Evolutionary conservation across 2,888 invertebrate species (phyloP), one percentile per base, ranked within the genome.

Genomic region (Bembecia ichneumoniformis): DNA sequence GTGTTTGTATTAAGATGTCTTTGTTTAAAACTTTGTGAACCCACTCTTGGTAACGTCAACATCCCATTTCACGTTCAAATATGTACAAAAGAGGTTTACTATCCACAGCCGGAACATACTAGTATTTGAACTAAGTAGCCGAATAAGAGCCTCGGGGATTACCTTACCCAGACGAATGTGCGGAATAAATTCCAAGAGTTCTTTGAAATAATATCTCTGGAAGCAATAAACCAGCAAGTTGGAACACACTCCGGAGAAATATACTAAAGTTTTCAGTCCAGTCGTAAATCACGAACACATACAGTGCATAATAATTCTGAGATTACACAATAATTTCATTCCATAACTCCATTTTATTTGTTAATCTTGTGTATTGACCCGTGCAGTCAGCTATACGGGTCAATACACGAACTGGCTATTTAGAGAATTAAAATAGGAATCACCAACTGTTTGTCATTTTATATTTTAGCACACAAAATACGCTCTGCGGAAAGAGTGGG

Each of bases 191-290:
- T 82, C 73, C 55, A 49, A 55, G 77, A 79, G 74, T 82, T 81
- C 82, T 80, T 79, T 82, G 82, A 86, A 82, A 86, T 86, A 84
- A 84, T 83, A 83, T 83, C 78, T 77, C 68, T 62, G 66, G 66
- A 77, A 77, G 83, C 78, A 77, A 84, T 86, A 86, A 86, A 84
- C 78, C 79, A 75, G 77, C 68, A 83, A 83, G 78, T 83, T 81
- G 73, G 76, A 77, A 79, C 73, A 77, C 70, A 76, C 46, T 78
- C 73, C 64, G 62, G 74, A 74, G 77, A 74, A 75, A 82, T 75
- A 74, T 73, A 78, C 69, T 74, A 71, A 83, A 84, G 77, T 83
- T 84, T 83, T 70, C 74, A 73, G 63, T 64, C 62, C 64, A 70
- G 70, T 68, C 70, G 70, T 77, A 76, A 74, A 68, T 75, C 66